These are phyloP conservation scores for Masticophis lateralis DNA, from an alignment of 2,797 vertebrate species.

Conservation along the genomic window DNA sequence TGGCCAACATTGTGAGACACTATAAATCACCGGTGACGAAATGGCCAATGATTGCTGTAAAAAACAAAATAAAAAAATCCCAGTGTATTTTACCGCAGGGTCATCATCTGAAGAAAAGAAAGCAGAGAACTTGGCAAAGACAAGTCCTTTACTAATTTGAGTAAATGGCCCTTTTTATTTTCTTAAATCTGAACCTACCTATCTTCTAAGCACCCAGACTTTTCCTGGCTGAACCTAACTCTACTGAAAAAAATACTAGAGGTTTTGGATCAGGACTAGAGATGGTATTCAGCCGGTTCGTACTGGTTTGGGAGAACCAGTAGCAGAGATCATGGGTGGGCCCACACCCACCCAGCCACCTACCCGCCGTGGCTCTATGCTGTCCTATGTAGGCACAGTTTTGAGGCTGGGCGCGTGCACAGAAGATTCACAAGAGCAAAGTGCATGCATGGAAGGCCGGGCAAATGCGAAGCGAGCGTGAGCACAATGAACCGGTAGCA, in stretches of 20 bases:
- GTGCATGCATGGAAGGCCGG: too few species aligned
- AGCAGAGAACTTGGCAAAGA: background rate
- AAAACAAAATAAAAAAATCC: background rate
- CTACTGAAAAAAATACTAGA: background rate
- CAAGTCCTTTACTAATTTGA: background rate
- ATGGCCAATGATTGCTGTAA: background rate
- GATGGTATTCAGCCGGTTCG: too few species aligned
- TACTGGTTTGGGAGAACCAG: too few species aligned
- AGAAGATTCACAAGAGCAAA: too few species aligned
- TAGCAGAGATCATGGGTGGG: too few species aligned
- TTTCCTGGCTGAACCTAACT: background rate
- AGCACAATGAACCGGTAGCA: too few species aligned
- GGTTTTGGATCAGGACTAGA: background rate
- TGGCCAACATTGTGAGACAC: background rate
- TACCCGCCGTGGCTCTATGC: too few species aligned
- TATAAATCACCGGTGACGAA: background rate
- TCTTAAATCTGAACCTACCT: too few species aligned
- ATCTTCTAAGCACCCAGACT: background rate
- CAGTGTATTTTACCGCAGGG: background rate
- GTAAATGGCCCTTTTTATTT: background rate
- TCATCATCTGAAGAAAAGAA: background rate
- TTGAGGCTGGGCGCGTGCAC: too few species aligned
- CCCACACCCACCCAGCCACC: too few species aligned
- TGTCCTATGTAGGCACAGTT: too few species aligned
- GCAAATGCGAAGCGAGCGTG: too few species aligned